Evolutionary conservation across 2,888 invertebrate genomes (phyloP), one percentile per base, ranked within the genome.

Genomic region (Caenorhabditis sp.): DNA sequence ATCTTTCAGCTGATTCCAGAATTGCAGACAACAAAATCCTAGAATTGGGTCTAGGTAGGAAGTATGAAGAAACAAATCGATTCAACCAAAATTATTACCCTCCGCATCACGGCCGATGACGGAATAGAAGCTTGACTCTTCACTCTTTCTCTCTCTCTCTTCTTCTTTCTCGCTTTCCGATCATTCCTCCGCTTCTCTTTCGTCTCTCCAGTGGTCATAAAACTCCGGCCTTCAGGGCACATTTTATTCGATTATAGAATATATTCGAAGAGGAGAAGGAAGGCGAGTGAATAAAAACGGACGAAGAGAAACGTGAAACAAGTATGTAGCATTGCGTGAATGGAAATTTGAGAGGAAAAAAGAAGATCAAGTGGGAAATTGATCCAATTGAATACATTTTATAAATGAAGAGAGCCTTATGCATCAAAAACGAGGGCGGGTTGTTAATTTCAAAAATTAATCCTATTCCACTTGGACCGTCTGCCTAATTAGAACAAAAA

Each of bases 211-310:
- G 41, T 41, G 58, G 68, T 35, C 68, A 68, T 68, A 68, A 68
- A 68, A 59, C 41, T 43, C 6, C 68, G 35, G 58, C 52, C 68
- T 56, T 58, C 68, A 52, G 63, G 58, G 68, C 58, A 58, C 58
- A 68, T 59, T 68, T 68, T 58, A 58, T 68, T 68, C 58, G 68
- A 68, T 68, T 68, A 68, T 68, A 58, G 68, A 68, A 68, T 68
- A 58, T 59, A 52, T 58, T 58, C 48, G 56, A 37, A 46, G 43
- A n/a, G 39, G 56, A 56, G 52, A 53, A 53, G 52, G n/a, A n/a
- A n/a, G n/a, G n/a, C n/a, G n/a, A n/a, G n/a, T n/a, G n/a, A n/a
- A n/a, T n/a, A 37, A 50, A 15, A 32, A 32, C 32, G 20, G n/a
- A n/a, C n/a, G 5, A 9, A n/a, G n/a, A n/a, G n/a, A 35, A 35